Conservation (phyloP, 2,797 vertebrate species). For the Anabacerthia variegaticeps region DNA sequence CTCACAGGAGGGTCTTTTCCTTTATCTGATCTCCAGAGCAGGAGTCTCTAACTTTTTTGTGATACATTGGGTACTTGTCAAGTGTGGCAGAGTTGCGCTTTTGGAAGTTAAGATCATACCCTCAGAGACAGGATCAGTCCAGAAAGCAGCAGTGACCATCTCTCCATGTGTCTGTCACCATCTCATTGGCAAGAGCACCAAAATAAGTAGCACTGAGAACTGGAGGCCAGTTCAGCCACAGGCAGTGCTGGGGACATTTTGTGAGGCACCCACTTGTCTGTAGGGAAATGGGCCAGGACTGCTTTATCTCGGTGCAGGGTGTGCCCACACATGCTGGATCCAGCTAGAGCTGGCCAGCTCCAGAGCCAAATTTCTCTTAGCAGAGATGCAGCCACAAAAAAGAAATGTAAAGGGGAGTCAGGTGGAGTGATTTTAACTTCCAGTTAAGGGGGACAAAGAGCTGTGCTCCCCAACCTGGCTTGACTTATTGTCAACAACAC, state of each 20-base stretch:
- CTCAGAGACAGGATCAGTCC: neutral
- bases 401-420: neutral
- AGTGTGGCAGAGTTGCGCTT: neutral
- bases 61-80: neutral
- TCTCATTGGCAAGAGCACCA: neutral
- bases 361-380: neutral
- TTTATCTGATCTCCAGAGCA: neutral
- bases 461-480: neutral
- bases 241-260: neutral
- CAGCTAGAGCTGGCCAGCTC: neutral
- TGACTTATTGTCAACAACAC: neutral
- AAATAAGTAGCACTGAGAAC: neutral
- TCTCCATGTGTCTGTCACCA: accelerated
- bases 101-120: neutral
- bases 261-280: neutral
- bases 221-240: neutral
- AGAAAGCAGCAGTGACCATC: neutral
- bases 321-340: neutral
- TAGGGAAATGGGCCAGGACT: neutral
- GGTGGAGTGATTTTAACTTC: neutral
- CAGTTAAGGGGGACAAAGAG: neutral
- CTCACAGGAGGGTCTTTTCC: neutral
- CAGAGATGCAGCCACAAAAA: neutral
- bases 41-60: neutral
- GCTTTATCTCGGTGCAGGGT: neutral